Conservation (phyloP, 2,113 vertebrate genomes). For the Murina feae region DNA sequence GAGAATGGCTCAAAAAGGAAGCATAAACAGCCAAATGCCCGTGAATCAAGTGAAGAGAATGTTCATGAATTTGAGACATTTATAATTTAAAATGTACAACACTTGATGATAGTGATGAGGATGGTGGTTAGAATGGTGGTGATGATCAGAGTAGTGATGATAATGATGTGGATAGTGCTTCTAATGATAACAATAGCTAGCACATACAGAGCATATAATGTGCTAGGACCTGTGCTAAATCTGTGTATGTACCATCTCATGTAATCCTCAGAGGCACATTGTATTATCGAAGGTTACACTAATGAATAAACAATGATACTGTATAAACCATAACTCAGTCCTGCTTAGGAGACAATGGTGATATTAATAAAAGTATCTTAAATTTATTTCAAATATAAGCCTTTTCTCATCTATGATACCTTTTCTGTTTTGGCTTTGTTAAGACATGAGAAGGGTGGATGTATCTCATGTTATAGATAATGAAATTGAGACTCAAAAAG, state of each 20-base stretch:
- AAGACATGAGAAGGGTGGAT: not conserved
- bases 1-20: not conserved
- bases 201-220: not conserved
- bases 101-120: not conserved
- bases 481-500: not conserved
- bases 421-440: constrained; percentile 20
- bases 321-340: not conserved
- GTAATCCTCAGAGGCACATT: not conserved
- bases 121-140: not conserved
- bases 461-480: not conserved
- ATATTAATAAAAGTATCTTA: not conserved
- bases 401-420: not conserved
- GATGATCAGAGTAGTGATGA: not conserved
- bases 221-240: not conserved
- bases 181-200: not conserved
- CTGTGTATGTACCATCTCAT: not conserved
- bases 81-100: not conserved
- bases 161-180: not conserved
- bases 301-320: not conserved
- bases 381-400: not conserved
- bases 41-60: not conserved
- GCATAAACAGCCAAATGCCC: not conserved
- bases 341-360: not conserved
- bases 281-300: not conserved
- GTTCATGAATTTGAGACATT: not conserved